These are phyloP conservation scores for Tetragonisca angustula DNA, from an alignment of 2,888 invertebrate genomes.

Conservation along the genomic window DNA sequence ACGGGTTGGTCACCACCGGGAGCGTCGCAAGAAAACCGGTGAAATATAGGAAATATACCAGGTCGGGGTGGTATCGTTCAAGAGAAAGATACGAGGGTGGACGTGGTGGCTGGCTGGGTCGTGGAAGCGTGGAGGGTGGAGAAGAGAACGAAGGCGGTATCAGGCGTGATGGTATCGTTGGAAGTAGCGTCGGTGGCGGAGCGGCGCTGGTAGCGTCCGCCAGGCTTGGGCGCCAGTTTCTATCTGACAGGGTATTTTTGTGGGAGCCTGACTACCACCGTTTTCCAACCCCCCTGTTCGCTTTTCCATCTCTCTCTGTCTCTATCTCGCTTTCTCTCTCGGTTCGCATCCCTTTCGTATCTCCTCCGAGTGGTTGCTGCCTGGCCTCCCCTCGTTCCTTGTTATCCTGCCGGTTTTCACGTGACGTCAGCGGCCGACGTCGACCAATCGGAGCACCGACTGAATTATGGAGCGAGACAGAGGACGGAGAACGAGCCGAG, in stretches of 20 bases:
- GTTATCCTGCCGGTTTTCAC: slow-evolving; percentile 77
- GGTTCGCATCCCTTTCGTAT: slow-evolving; percentile 40
- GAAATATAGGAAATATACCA: slow-evolving; percentile 24
- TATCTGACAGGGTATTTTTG: slow-evolving; percentile 80
- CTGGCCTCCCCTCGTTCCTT: slow-evolving; percentile 58
- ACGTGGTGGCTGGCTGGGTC: slow-evolving; percentile 3
- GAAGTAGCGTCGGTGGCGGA: slow-evolving; percentile 26
- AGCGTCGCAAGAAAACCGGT: slow-evolving; percentile 5
- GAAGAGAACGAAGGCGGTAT: slow-evolving; percentile 31
- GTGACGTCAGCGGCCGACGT: slow-evolving; percentile 78
- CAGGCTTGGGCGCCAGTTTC: slow-evolving; percentile 74
- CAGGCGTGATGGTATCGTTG: slow-evolving; percentile 40
- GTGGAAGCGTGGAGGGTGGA: slow-evolving; percentile 12
- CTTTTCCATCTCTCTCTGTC: slow-evolving; percentile 27
- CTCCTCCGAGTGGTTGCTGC: slow-evolving; percentile 32
- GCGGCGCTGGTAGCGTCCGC: slow-evolving; percentile 65
- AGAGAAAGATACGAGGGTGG: slow-evolving; percentile 29
- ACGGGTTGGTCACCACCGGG: not conserved
- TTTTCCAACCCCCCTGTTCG: slow-evolving; percentile 54
- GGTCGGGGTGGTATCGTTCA: slow-evolving; percentile 13
- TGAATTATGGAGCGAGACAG: slow-evolving; percentile 79
- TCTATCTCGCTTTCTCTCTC: slow-evolving; percentile 24
- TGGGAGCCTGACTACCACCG: slow-evolving; percentile 71
- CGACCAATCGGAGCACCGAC: slow-evolving; percentile 76
- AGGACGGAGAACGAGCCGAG: slow-evolving; percentile 40